Percentiles rank a stretch among this genome's conserved stretches.
Conservation (phyloP, 2,888 invertebrate species). For the Archips xylosteana region DNA sequence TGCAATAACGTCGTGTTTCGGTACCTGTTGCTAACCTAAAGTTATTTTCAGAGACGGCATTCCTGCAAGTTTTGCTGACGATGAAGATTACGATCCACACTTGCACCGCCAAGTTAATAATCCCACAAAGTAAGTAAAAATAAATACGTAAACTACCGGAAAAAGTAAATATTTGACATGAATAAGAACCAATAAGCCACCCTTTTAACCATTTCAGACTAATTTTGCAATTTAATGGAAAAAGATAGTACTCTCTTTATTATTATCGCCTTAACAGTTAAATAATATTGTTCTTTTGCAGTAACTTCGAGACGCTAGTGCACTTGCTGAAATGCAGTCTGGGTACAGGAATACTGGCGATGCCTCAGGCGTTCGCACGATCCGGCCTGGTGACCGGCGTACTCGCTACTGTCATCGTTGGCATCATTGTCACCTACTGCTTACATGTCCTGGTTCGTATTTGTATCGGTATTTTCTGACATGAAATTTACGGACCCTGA, state of each 20-base stretch:
- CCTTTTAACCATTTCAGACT: background rate
- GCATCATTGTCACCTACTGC: constrained; percentile 93
- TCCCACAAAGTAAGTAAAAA: constrained; percentile 88
- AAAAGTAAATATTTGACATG: background rate
- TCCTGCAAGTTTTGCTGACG: constrained; percentile 55
- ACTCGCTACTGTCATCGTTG: constrained; percentile 91
- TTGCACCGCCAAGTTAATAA: constrained; percentile 86
- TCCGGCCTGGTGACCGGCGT: constrained; percentile 93
- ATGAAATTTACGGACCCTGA: too few species aligned
- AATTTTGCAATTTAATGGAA: too few species aligned
- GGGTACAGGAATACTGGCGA: constrained; percentile 97
- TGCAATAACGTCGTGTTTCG: background rate
- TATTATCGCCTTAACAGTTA: background rate
- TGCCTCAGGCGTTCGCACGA: constrained; percentile 96
- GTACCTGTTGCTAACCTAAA: background rate
- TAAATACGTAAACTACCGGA: background rate
- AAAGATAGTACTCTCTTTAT: background rate
- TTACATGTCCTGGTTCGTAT: constrained; percentile 90
- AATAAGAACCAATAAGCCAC: background rate
- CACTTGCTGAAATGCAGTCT: constrained; percentile 96
- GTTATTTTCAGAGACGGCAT: constrained; percentile 30
- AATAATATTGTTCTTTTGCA: constrained; percentile 67
- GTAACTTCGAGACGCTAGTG: constrained; percentile 92
- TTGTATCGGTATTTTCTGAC: background rate
- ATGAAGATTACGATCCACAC: constrained; percentile 88